Conservation (phyloP, 23 tunicate genomes). For the Ascidia mentula region DNA sequence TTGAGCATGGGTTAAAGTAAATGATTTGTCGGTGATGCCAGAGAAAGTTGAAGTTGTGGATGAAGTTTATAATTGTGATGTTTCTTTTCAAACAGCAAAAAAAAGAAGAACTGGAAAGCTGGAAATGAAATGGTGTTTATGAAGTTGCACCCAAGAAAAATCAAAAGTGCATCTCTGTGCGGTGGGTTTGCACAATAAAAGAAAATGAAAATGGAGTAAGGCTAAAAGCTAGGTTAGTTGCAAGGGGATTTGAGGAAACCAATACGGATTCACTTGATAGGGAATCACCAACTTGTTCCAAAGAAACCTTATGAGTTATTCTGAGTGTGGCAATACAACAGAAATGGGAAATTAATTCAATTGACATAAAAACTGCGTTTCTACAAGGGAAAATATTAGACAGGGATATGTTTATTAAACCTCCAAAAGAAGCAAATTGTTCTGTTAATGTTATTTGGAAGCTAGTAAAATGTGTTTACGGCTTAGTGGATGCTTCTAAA, state of each 20-base stretch:
- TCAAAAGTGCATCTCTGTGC: background rate
- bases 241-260: background rate
- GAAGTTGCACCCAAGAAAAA: background rate
- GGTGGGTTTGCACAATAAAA: slow-evolving; percentile 8
- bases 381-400: background rate
- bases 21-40: too few relatives aligned
- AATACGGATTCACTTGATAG: background rate
- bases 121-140: background rate
- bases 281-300: background rate
- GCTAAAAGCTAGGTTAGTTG: background rate
- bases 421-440: background rate
- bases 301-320: background rate
- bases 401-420: background rate
- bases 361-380: background rate
- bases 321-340: background rate
- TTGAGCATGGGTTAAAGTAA: too few relatives aligned
- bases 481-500: background rate
- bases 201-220: background rate
- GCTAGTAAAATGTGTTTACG: background rate
- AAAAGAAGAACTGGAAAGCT: background rate
- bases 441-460: background rate
- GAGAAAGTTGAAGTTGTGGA: too few relatives aligned
- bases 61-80: too few relatives aligned
- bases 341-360: background rate
- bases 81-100: background rate